A percentile compares a stretch with the other conserved stretches of the same genome.
Evolutionary conservation across 2,888 invertebrate species (phyloP).

Genomic region (Chrysina gloriosa): DNA sequence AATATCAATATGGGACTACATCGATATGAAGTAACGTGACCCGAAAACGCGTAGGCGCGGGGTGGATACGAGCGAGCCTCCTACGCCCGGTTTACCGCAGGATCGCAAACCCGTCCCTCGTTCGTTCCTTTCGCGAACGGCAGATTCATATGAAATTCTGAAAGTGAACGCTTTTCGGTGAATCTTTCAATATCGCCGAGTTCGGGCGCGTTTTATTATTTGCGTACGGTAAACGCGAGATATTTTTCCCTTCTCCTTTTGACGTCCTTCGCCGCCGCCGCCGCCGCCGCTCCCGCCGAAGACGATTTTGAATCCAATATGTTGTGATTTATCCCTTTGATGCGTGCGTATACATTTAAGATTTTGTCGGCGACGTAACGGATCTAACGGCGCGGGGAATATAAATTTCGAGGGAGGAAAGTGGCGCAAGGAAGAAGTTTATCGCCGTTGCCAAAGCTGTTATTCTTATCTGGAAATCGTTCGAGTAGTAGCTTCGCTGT

Average conservation of each 20-base stretch:
- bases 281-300: neutral
- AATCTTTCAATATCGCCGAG: constrained; percentile 25
- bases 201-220: constrained; percentile 27
- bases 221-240: constrained; percentile 28
- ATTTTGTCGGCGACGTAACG: constrained; percentile 15
- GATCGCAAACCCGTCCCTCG: neutral
- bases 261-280: neutral
- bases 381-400: constrained; percentile 7
- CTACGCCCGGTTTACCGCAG: neutral
- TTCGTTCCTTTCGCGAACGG: neutral
- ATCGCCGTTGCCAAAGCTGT: too few relatives aligned
- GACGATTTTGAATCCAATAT: constrained; percentile 29
- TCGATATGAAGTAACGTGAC: too few relatives aligned
- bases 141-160: constrained; percentile 17
- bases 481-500: too few relatives aligned
- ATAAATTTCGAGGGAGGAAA: constrained; percentile 17
- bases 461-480: too few relatives aligned
- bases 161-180: constrained; percentile 21
- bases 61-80: too few relatives aligned
- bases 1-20: too few relatives aligned
- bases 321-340: constrained; percentile 25
- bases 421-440: too few relatives aligned
- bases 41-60: too few relatives aligned
- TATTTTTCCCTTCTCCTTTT: neutral
- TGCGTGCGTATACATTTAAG: constrained; percentile 28